These are phyloP conservation scores for Etheostoma cragini DNA, from an alignment of 2,113 vertebrate genomes.

Conservation along the genomic window DNA sequence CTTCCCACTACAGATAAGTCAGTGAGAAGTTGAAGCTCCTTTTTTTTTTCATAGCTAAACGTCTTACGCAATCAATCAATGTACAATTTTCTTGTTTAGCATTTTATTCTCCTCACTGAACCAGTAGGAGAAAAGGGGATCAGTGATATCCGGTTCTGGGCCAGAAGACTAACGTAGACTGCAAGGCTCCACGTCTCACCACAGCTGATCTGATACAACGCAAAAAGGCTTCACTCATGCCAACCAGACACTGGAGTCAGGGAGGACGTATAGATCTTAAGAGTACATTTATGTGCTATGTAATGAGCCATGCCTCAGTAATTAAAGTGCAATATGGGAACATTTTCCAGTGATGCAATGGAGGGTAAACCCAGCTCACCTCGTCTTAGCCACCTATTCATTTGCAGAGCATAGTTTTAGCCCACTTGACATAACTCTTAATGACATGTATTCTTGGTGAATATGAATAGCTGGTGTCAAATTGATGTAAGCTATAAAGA, in stretches of 20 bases:
- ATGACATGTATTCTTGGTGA: constrained; percentile 15
- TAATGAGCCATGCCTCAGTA: constrained; percentile 71
- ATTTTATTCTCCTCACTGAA: not conserved
- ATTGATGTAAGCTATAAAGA: not conserved
- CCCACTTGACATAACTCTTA: constrained; percentile 7
- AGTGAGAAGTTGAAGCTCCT: not conserved
- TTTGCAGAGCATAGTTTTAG: constrained; percentile 26
- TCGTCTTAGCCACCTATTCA: constrained; percentile 48
- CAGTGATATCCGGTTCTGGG: constrained; percentile 34
- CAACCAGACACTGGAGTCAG: constrained; percentile 67
- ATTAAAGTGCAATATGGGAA: constrained; percentile 63
- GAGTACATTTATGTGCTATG: constrained; percentile 59
- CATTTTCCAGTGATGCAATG: constrained; percentile 50
- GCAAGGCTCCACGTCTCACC: constrained; percentile 75
- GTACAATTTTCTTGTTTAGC: not conserved
- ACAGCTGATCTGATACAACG: constrained; percentile 76
- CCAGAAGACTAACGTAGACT: constrained; percentile 69
- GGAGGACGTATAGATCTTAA: constrained; percentile 45
- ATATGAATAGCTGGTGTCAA: constrained; percentile 10
- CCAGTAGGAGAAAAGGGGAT: not conserved
- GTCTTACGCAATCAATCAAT: not conserved
- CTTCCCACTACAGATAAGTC: not conserved
- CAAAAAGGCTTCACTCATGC: constrained; percentile 57
- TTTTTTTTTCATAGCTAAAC: not conserved
- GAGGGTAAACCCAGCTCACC: constrained; percentile 53